phyloP scores from a whole-genome alignment of 1,140 invertebrate species.

The Megathymus violae region DNA sequence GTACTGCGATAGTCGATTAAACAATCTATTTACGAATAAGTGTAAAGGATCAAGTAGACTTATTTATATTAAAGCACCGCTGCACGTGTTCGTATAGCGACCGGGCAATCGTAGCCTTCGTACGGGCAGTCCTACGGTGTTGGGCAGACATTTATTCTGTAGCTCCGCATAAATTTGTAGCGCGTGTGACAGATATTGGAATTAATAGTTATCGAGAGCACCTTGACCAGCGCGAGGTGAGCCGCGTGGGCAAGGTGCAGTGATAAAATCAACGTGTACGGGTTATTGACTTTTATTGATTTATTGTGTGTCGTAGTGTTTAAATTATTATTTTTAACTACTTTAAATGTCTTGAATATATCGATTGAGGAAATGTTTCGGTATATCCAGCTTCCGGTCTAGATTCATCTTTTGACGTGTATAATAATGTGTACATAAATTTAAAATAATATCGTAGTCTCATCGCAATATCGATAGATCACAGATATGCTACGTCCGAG shows the following conservation, averaged over 20 bases:
- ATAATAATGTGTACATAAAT: too few relatives aligned
- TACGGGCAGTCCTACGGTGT: neutral
- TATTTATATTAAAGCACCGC: neutral
- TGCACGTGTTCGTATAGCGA: conserved; percentile 12
- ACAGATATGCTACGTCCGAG: too few relatives aligned
- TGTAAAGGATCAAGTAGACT: neutral
- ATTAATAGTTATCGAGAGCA: conserved; percentile 2
- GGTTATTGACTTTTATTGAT: conserved; percentile 27
- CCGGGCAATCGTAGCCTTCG: conserved; percentile 7
- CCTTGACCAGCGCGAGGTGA: conserved; percentile 26
- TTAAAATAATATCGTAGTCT: too few relatives aligned
- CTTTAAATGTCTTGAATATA: too few relatives aligned
- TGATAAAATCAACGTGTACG: neutral
- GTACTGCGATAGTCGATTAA: neutral
- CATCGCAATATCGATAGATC: too few relatives aligned
- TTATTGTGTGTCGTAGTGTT: neutral
- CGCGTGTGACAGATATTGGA: conserved; percentile 2
- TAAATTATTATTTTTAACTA: too few relatives aligned
- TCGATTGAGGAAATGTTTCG: too few relatives aligned
- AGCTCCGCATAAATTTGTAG: conserved; percentile 11
- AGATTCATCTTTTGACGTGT: too few relatives aligned
- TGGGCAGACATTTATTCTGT: conserved; percentile 20
- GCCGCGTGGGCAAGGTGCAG: conserved; percentile 4
- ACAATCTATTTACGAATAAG: neutral
- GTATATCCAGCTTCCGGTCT: too few relatives aligned